A percentile compares a stretch with the other conserved stretches of the same genome.
Evolutionary conservation across 2,888 invertebrate genomes (phyloP).

Genomic region (Tethea ocularis): DNA sequence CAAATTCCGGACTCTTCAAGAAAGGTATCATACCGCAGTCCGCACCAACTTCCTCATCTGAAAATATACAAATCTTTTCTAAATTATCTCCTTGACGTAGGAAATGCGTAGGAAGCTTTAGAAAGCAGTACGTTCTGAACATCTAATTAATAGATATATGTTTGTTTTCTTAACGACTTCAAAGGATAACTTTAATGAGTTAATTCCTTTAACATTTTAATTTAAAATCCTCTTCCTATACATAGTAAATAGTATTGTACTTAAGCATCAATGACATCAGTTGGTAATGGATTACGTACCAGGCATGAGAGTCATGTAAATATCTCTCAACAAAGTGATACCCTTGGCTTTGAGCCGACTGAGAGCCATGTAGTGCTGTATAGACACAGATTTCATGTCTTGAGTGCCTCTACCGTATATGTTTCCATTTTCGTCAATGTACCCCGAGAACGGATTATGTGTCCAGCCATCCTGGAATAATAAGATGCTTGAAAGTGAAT

Average conservation of each 20-base stretch:
- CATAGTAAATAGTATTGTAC: conserved; percentile 11
- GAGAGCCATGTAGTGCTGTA: conserved; percentile 87
- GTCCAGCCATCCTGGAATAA: conserved; percentile 84
- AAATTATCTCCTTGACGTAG: too few relatives aligned
- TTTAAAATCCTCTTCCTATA: too few relatives aligned
- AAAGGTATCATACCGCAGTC: conserved; percentile 88
- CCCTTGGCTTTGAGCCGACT: conserved; percentile 77
- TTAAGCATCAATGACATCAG: conserved; percentile 16
- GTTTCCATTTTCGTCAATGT: conserved; percentile 89
- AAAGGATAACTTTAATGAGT: too few relatives aligned
- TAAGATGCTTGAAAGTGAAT: background rate
- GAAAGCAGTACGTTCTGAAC: too few relatives aligned
- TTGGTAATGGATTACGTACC: conserved; percentile 63
- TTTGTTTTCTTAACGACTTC: too few relatives aligned
- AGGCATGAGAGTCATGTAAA: conserved; percentile 87
- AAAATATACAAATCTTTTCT: background rate
- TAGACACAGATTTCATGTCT: conserved; percentile 90
- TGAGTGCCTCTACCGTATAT: conserved; percentile 92
- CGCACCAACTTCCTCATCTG: conserved; percentile 93
- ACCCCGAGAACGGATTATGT: conserved; percentile 91
- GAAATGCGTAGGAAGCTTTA: too few relatives aligned
- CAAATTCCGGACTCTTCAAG: conserved; percentile 86
- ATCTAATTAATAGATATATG: too few relatives aligned
- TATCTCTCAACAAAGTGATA: conserved; percentile 76
- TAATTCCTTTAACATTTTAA: too few relatives aligned